Evolutionary conservation across 2,113 vertebrate species (phyloP).

Genomic region (Sapayoa aenigma): DNA sequence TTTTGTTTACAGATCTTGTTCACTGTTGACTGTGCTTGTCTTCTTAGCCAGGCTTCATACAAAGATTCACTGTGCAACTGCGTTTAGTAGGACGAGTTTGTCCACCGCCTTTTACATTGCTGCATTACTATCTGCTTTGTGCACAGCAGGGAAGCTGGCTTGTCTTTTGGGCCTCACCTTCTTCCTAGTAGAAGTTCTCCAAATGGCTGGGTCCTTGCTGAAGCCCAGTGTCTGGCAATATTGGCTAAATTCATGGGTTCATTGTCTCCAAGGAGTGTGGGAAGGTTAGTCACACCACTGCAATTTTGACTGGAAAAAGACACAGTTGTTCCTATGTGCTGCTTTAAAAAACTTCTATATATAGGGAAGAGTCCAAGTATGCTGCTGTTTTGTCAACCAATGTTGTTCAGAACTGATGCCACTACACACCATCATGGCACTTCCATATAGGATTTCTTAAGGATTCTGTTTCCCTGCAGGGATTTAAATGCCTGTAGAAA

Average conservation of each 20-base stretch:
- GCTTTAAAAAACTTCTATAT: neutral
- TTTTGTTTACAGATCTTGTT: slow-evolving; percentile 64
- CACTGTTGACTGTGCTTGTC: slow-evolving; percentile 28
- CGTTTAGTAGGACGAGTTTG: neutral
- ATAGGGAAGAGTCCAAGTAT: neutral
- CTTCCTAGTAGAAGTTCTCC: neutral
- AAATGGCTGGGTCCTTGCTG: neutral
- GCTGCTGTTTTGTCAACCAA: neutral
- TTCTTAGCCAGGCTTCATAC: neutral
- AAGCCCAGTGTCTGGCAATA: neutral
- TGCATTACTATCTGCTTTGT: neutral
- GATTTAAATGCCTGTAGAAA: neutral
- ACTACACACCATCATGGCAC: neutral
- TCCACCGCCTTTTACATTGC: neutral
- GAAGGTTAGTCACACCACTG: neutral
- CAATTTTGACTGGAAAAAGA: neutral
- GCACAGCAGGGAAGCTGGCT: neutral
- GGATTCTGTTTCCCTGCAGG: neutral
- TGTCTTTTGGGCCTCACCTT: neutral
- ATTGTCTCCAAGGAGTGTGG: neutral
- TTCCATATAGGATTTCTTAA: neutral
- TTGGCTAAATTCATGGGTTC: neutral
- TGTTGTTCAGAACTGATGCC: neutral
- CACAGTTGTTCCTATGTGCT: neutral
- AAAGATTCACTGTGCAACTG: neutral